phyloP scores from a whole-genome alignment of 2,888 invertebrate species.

The Tiliacea citrago region DNA sequence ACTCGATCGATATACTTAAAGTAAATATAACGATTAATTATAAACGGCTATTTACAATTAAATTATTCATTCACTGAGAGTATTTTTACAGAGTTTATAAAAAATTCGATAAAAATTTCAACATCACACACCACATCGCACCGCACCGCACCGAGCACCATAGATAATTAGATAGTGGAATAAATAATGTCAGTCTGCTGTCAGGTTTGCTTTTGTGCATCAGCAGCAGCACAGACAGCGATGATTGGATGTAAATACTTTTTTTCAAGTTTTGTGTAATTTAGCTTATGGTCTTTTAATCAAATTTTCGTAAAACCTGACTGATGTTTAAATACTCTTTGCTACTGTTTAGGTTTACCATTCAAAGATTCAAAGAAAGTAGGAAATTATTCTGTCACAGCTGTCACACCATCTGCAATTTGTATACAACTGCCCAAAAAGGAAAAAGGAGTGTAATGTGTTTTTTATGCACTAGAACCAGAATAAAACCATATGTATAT shows the following conservation, averaged over 20 bases:
- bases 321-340: too few species aligned
- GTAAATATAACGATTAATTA: conserved; percentile 22
- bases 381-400: too few species aligned
- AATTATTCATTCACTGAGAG: conserved; percentile 41
- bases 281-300: conserved; percentile 4
- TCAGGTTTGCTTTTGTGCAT: too few species aligned
- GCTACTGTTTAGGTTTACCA: too few species aligned
- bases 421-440: too few species aligned
- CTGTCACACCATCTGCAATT: too few species aligned
- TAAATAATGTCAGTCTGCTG: conserved; percentile 28
- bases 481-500: too few species aligned
- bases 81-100: conserved; percentile 40
- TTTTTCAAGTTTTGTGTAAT: neutral
- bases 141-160: conserved; percentile 61
- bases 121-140: conserved; percentile 65
- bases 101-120: conserved; percentile 56
- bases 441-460: too few species aligned
- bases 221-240: conserved; percentile 19
- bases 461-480: too few species aligned
- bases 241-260: conserved; percentile 34
- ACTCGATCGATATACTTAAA: conserved; percentile 43
- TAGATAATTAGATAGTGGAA: conserved; percentile 41
- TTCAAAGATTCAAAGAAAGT: too few species aligned
- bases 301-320: too few species aligned
- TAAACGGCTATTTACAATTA: conserved; percentile 23